Evolutionary conservation across 1,140 invertebrate species (phyloP).

Genomic region (Drosophila biarmipes): DNA sequence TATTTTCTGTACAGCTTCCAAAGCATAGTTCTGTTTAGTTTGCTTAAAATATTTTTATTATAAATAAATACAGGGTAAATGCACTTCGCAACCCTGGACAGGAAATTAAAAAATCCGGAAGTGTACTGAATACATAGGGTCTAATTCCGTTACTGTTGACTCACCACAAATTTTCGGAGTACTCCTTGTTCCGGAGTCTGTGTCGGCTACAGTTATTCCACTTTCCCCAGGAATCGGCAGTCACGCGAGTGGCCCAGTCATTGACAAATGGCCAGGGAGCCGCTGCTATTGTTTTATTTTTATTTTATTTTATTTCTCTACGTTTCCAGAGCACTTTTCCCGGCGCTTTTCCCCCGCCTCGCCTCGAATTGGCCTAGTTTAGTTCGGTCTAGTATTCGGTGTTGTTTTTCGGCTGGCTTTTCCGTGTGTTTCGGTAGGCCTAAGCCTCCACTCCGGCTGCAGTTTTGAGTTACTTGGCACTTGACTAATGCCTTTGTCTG

Average conservation of each 20-base stretch:
- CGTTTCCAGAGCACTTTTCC: constrained; percentile 19
- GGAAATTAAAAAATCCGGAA: neutral
- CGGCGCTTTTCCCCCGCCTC: constrained; percentile 22
- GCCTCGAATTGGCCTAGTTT: constrained; percentile 76
- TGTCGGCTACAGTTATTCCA: constrained; percentile 30
- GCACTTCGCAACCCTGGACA: too few relatives aligned
- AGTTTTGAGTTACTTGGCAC: constrained; percentile 48
- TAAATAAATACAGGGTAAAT: neutral
- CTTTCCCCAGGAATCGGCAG: constrained; percentile 47
- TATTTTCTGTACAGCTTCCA: too few relatives aligned
- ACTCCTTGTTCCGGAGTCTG: constrained; percentile 45
- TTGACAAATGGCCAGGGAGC: constrained; percentile 74
- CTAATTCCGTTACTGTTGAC: constrained; percentile 3
- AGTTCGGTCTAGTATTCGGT: constrained; percentile 41
- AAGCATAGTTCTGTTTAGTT: too few relatives aligned
- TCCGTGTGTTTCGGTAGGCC: constrained; percentile 43
- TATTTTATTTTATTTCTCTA: constrained; percentile 29
- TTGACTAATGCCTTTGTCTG: constrained; percentile 69
- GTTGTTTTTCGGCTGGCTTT: constrained; percentile 10
- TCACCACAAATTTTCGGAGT: constrained; percentile 19
- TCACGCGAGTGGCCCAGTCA: constrained; percentile 72
- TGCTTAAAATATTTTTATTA: too few relatives aligned
- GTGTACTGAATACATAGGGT: neutral
- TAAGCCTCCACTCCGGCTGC: constrained; percentile 22
- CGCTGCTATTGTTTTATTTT: constrained; percentile 38